These are phyloP conservation scores for Sclerurus mexicanus DNA, from an alignment of 2,113 vertebrate genomes.

Conservation along the genomic window DNA sequence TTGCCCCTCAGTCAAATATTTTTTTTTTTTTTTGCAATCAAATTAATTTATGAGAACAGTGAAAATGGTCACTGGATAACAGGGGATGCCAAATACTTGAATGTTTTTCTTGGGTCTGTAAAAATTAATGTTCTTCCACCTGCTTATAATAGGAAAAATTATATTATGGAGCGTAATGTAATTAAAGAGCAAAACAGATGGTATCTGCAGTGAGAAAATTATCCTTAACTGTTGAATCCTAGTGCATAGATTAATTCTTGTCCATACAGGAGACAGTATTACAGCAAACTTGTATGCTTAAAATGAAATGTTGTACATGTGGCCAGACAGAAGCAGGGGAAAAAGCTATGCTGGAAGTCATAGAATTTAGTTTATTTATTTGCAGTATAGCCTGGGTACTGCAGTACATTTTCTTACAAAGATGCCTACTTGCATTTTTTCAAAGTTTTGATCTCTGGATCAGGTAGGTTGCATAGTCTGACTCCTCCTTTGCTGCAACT, in stretches of 20 bases:
- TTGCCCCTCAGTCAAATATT: neutral
- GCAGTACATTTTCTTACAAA: neutral
- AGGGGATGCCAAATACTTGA: neutral
- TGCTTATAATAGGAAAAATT: neutral
- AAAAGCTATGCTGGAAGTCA: neutral
- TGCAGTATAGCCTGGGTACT: neutral
- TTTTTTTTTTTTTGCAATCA: neutral
- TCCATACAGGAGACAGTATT: neutral
- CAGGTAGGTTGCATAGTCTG: neutral
- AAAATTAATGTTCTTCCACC: slow-evolving; percentile 17
- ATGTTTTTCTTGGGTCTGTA: neutral
- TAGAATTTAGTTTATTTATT: neutral
- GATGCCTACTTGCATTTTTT: neutral
- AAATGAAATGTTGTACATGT: neutral
- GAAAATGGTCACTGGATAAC: neutral
- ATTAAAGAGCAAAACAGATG: slow-evolving; percentile 41
- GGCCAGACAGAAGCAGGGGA: neutral
- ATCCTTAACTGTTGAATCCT: neutral
- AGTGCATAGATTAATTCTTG: neutral
- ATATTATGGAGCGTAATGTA: neutral
- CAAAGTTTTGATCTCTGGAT: neutral
- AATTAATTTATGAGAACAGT: neutral
- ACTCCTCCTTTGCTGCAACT: neutral
- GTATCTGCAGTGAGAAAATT: neutral
- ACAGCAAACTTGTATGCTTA: neutral